Evolutionary conservation across 92 coral and sea anemone genomes (phyloP), one percentile per base, ranked within the genome.

Genomic region (Porites evermanni): DNA sequence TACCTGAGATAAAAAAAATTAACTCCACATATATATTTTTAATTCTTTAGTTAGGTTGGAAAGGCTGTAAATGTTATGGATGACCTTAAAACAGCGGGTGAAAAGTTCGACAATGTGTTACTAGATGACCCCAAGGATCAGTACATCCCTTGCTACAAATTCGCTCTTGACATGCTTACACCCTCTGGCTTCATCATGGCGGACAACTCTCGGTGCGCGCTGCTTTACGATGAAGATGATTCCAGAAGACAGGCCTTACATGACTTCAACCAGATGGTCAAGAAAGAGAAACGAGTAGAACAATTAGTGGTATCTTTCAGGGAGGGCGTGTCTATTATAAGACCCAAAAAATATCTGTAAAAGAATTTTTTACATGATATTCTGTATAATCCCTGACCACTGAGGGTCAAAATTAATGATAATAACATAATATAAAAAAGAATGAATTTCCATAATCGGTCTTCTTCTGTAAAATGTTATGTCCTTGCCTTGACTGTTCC

Each of bases 281-380:
- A 89, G 67, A 64, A 89, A 53, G 90, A 89, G 13, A 14, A 58
- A 79, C 67, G 78, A 29, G 93, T 89, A 10, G 93, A 89, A 47
- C 90, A 89, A 65, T 64, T 89, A 10, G 69, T 86, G 21, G 16
- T 89, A 5, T 79, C 93, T 54, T 19, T 89, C 18, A 60, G 90
- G 53, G 87, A 86, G 64, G 93, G 93, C 38, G 54, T 89, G 17
- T 85, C 93, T 6, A 70, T 89, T 24, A 88, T 88, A 1, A 59
- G 88, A 65, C 88, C 88, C 60, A 52, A 20, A 77, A 58, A 6
- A 32, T 72, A 54, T 64, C 16, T 6, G 13, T 12, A 8, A 38
- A 2, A 54, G 47, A 70, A 20, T 23, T 23, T 23, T 24, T 24
- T 50, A 2, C 1, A 11, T 26, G 12, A 29, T 29, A 29, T 29